Base-by-base conservation (phyloP, 2,797 vertebrate genomes). In the Pampus argenteus region DNA sequence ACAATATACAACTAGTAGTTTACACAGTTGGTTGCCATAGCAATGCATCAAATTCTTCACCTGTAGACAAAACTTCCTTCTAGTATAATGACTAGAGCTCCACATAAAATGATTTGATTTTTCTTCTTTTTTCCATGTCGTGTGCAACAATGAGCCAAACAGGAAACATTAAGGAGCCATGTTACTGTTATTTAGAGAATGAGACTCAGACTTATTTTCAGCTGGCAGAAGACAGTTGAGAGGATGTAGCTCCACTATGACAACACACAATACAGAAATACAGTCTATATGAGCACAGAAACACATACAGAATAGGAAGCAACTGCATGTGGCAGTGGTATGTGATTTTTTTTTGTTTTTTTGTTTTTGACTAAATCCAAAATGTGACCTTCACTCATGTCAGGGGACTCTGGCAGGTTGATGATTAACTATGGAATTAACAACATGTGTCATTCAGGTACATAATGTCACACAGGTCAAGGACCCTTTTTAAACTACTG, bases 311-410 rank as follows among this genome's bases (percentile, higher is more conserved):
- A 85, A 55, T n/a, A 44, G 7, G 31, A 23, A 66, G 44, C 17
- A 54, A 74, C 49, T 67, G 45, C 34, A 63, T 40, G 54, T 40
- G 56, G 66, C 58, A 58, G n/a, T n/a, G n/a, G n/a, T n/a, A n/a
- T n/a, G n/a, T n/a, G n/a, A n/a, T n/a, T n/a, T n/a, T n/a, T n/a
- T n/a, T n/a, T n/a, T n/a, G n/a, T n/a, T 36, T 82, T 88, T 82
- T 83, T 86, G 73, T 92, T 93, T 93, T 86, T 84, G 76, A 80
- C 85, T 69, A 84, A 83, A 80, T 81, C 89, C 83, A 91, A 93
- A 91, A 88, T 83, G 81, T 88, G 93, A 93, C 93, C 94, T 94
- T 95, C 90, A 93, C 76, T 90, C 86, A 49, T 74, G 81, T 80
- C 77, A 82, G 68, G 72, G 79, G 79, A 76, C 62, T 36, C 15